These are phyloP conservation scores for Periophthalmus modestus DNA, from an alignment of 2,113 vertebrate species.

Conservation along the genomic window DNA sequence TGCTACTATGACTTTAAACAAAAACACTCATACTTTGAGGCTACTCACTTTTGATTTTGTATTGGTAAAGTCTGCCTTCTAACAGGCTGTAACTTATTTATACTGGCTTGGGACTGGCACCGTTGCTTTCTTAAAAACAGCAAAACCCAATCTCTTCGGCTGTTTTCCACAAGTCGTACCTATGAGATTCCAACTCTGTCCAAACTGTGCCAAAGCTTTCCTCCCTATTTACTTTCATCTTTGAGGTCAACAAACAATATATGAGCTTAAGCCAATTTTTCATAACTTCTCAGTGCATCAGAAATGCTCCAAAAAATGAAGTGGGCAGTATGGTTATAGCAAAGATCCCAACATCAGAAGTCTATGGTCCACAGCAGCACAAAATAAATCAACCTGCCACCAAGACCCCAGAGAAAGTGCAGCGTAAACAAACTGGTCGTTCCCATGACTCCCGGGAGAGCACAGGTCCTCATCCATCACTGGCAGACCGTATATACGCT, in stretches of 20 bases:
- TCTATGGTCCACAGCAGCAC: constrained; percentile 44
- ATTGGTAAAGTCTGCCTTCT: background rate
- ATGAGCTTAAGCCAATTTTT: constrained; percentile 54
- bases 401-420: constrained; percentile 71
- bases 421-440: constrained; percentile 72
- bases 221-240: constrained; percentile 30
- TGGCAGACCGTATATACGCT: constrained; percentile 21
- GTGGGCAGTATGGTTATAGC: constrained; percentile 29
- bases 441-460: constrained; percentile 69
- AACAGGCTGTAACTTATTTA: background rate
- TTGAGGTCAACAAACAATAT: constrained; percentile 45
- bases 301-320: constrained; percentile 45
- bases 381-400: constrained; percentile 75
- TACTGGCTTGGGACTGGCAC: background rate
- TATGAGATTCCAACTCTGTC: constrained; percentile 16
- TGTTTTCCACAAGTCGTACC: background rate
- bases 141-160: background rate
- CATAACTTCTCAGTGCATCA: constrained; percentile 57
- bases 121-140: background rate
- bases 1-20: too few relatives aligned
- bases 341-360: constrained; percentile 40
- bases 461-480: constrained; percentile 70
- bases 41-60: background rate
- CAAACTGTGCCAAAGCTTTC: constrained; percentile 54
- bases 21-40: background rate